phyloP scores from a whole-genome alignment of 92 coral and sea anemone genomes.

The Plumapathes pennacea region DNA sequence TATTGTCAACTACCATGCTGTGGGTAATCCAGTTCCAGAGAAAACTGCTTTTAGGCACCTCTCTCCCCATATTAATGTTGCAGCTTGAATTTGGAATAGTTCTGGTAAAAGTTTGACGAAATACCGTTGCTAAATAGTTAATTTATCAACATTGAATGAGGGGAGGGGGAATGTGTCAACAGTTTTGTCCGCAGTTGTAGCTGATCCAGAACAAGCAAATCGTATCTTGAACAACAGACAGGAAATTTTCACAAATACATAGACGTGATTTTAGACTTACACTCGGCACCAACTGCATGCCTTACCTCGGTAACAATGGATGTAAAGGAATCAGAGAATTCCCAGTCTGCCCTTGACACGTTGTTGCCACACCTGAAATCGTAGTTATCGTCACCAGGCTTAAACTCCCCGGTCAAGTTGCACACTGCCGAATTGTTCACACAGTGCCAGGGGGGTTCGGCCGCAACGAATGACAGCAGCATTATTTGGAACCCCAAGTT shows the following conservation, averaged over 20 bases:
- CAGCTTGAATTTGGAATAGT: no score
- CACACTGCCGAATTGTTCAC: constrained; percentile 60
- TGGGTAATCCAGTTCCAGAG: no score
- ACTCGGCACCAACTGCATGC: not conserved
- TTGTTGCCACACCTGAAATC: constrained; percentile 49
- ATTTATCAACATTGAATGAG: no score
- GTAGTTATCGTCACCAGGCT: constrained; percentile 42
- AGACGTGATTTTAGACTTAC: no score
- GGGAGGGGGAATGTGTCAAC: not conserved
- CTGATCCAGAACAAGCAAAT: not conserved
- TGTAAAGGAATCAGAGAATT: constrained; percentile 44
- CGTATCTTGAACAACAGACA: not conserved
- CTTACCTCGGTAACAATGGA: constrained; percentile 82
- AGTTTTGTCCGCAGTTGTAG: not conserved
- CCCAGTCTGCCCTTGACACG: constrained; percentile 79
- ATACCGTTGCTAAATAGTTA: no score
- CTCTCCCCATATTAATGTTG: no score
- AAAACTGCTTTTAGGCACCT: no score
- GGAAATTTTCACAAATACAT: not conserved
- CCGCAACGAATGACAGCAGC: constrained; percentile 66
- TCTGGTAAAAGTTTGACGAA: no score
- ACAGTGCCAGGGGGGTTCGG: constrained; percentile 85
- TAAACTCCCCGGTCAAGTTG: constrained; percentile 62
- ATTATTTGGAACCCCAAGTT: constrained; percentile 33
- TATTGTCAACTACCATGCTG: no score